phyloP scores from a whole-genome alignment of 2,113 vertebrate species.

The Origma solitaria region DNA sequence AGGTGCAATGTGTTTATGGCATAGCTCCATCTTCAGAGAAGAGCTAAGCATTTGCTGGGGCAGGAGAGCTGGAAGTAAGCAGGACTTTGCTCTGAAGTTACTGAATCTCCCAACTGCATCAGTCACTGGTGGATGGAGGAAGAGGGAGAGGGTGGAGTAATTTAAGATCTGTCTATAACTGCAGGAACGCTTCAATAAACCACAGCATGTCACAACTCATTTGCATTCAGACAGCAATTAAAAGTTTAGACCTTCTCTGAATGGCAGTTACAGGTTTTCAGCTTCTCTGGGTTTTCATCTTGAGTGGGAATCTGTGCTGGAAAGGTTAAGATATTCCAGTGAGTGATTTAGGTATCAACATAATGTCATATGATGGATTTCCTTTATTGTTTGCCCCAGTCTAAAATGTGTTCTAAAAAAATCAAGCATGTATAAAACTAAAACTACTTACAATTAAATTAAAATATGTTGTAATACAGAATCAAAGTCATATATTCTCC shows the following conservation, averaged over 20 bases:
- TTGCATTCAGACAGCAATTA: not conserved
- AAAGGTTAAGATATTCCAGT: not conserved
- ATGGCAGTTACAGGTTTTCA: not conserved
- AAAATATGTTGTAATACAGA: not conserved
- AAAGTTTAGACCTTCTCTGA: not conserved
- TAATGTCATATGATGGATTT: not conserved
- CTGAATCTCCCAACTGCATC: not conserved
- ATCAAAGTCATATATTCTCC: not conserved
- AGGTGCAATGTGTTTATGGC: not conserved
- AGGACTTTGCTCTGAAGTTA: not conserved
- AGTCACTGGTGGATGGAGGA: not conserved
- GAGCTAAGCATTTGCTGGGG: not conserved
- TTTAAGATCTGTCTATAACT: not conserved
- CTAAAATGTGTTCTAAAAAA: not conserved
- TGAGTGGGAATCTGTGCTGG: not conserved
- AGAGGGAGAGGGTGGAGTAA: not conserved
- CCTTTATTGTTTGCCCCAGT: not conserved
- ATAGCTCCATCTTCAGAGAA: not conserved
- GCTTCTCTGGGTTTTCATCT: not conserved
- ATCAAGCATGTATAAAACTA: not conserved
- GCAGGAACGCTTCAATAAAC: not conserved
- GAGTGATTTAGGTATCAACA: not conserved
- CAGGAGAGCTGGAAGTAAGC: not conserved
- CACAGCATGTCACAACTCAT: not conserved
- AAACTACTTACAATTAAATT: not conserved